Evolutionary conservation across 2,113 vertebrate species (phyloP).

Genomic region (Bambusicola thoracicus): DNA sequence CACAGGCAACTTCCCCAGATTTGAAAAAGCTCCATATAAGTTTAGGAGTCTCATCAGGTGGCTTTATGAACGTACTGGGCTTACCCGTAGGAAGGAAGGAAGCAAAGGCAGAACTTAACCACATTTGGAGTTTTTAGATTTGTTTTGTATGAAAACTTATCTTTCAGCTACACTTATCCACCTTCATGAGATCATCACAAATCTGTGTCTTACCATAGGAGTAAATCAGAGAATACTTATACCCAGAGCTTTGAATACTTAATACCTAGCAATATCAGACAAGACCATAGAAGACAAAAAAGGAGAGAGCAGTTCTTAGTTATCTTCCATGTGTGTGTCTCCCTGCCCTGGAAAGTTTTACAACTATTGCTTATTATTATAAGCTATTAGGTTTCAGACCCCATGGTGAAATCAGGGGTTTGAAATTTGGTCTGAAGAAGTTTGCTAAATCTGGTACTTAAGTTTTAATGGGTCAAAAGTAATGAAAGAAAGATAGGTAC

Average conservation of each 20-base stretch:
- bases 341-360: not conserved
- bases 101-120: not conserved
- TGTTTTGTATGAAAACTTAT: not conserved
- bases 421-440: not conserved
- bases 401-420: not conserved
- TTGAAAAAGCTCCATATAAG: not conserved
- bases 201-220: not conserved
- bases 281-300: not conserved
- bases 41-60: not conserved
- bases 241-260: conserved; percentile 4
- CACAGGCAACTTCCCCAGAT: not conserved
- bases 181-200: not conserved
- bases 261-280: not conserved
- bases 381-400: not conserved
- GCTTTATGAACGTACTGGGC: not conserved
- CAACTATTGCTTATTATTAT: not conserved
- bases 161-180: not conserved
- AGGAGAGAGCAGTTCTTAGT: not conserved
- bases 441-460: not conserved
- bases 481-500: conserved; percentile 1
- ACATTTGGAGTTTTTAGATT: not conserved
- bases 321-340: not conserved
- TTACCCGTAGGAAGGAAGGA: not conserved
- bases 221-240: conserved; percentile 1
- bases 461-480: not conserved